Evolutionary conservation across 2,113 vertebrate species (phyloP), one percentile per base, ranked within the genome.

Genomic region (Aspidoscelis tigris): DNA sequence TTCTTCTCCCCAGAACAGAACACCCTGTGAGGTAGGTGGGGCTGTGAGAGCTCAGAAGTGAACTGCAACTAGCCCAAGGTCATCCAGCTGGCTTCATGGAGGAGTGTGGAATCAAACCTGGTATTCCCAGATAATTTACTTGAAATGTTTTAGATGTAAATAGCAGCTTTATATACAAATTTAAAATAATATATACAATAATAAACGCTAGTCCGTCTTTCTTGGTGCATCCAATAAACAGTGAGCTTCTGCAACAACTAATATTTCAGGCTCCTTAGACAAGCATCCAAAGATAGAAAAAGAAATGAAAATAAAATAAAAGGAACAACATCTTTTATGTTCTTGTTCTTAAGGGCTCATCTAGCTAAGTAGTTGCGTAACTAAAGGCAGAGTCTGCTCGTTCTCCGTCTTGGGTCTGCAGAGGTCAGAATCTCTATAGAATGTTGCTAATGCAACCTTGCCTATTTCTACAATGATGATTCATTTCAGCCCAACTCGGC

Each of bases 401-500:
- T 81, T n/a, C 3, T 20, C 0, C 41, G 1, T 4, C 64, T 69
- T 66, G 81, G 47, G 44, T 41, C 20, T 50, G n/a, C 68, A 82
- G 84, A 83, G 47, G 61, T 53, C 71, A 76, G 5, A 41, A 7
- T 0, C 12, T 77, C 71, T 1, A 2, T 1, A 10, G 18, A 7
- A 26, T 2, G 75, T 43, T 26, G 78, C 73, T 33, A n/a, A 53
- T 20, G 12, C 10, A 11, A 65, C 4, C 2, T 22, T 55, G 26
- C 68, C 39, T 21, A 14, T 16, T 5, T 70, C 0, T 3, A 58
- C 41, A 65, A 9, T 8, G 7, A 50, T 64, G 21, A 24, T 3
- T 88, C 85, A 5, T 1, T 26, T 53, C 82, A n/a, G 39, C 74
- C 88, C 88, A 85, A 26, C 75, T 87, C 50, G 7, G 16, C 11